These are phyloP conservation scores for Chiloscyllium plagiosum DNA, from an alignment of 2,113 vertebrate genomes.

Conservation along the genomic window DNA sequence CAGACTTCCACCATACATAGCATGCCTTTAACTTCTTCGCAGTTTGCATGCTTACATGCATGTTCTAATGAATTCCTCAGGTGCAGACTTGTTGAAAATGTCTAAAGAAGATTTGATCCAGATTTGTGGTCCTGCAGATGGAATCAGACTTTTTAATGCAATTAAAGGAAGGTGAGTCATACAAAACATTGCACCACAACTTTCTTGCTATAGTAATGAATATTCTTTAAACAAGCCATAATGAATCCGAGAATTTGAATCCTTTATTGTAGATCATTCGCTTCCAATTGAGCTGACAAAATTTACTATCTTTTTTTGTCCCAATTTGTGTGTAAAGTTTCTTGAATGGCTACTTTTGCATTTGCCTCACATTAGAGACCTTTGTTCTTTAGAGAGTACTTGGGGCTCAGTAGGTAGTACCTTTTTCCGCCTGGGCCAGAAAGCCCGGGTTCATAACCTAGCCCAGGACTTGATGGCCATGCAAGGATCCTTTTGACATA, in stretches of 20 bases:
- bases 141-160: constrained; percentile 87
- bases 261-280: background rate
- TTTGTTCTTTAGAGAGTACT: background rate
- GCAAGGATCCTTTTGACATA: background rate
- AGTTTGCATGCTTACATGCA: background rate
- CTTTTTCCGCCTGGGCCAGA: background rate
- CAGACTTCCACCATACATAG: background rate
- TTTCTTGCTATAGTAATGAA: constrained; percentile 30
- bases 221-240: background rate
- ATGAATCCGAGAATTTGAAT: background rate
- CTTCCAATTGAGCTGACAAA: background rate
- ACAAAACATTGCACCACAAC: background rate
- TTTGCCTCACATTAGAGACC: background rate
- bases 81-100: constrained; percentile 86
- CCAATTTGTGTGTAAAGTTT: background rate
- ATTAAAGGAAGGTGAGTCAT: constrained; percentile 80
- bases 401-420: background rate
- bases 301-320: background rate
- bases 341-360: background rate
- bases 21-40: background rate
- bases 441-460: background rate
- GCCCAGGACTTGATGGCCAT: background rate
- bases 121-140: constrained; percentile 88
- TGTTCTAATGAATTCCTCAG: constrained; percentile 51
- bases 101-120: constrained; percentile 84